These are phyloP conservation scores for Drosophila ohnishii DNA, from an alignment of 1,140 invertebrate genomes.

Conservation along the genomic window DNA sequence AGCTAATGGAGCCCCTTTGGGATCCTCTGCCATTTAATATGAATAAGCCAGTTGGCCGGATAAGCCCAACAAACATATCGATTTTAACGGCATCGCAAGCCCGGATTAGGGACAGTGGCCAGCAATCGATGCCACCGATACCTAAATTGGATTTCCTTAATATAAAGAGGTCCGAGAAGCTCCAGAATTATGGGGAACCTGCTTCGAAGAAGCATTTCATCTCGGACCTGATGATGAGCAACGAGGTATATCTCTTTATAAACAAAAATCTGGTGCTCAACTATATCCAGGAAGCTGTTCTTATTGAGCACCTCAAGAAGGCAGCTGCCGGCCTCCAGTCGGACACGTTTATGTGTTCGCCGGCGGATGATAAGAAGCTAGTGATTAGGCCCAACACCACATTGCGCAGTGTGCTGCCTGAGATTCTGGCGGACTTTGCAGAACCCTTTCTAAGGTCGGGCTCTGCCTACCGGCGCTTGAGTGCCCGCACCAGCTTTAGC, in stretches of 20 bases:
- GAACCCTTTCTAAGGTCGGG: slow-evolving; percentile 68
- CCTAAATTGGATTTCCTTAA: slow-evolving; percentile 1
- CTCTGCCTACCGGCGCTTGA: slow-evolving; percentile 56
- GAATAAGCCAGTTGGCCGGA: neutral
- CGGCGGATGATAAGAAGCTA: slow-evolving; percentile 29
- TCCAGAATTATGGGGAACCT: neutral
- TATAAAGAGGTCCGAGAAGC: neutral
- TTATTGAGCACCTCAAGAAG: slow-evolving; percentile 55
- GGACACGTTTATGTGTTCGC: slow-evolving; percentile 72
- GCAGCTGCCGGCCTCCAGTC: slow-evolving; percentile 84
- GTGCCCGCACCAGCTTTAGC: slow-evolving; percentile 20
- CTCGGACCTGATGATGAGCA: slow-evolving; percentile 37
- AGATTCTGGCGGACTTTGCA: slow-evolving; percentile 47
- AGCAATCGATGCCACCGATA: neutral
- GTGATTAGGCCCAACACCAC: slow-evolving; percentile 44
- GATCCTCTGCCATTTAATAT: neutral
- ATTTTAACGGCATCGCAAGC: slow-evolving; percentile 23
- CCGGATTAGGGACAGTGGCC: slow-evolving; percentile 22
- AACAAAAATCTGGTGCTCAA: slow-evolving; percentile 21
- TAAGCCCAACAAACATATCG: neutral
- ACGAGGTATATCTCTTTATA: slow-evolving; percentile 26
- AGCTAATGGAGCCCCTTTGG: neutral
- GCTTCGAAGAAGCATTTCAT: slow-evolving; percentile 43
- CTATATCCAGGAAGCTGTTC: slow-evolving; percentile 10
- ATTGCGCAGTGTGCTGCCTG: slow-evolving; percentile 52